phyloP scores from a whole-genome alignment of 2,888 invertebrate genomes.

The Drosophila meridionalis region DNA sequence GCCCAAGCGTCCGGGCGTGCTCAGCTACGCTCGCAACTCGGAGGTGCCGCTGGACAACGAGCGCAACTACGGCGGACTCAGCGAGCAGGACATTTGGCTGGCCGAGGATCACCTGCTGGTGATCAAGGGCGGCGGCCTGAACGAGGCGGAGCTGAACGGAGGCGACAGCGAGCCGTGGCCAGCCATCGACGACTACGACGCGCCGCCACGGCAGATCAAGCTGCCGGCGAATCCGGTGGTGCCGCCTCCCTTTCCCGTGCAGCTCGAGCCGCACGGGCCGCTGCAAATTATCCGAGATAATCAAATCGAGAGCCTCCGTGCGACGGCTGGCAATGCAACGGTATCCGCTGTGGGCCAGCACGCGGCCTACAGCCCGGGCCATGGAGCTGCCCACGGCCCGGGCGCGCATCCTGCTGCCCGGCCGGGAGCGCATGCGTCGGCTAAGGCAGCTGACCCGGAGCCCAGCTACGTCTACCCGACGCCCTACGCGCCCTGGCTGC shows the following conservation, averaged over 20 bases:
- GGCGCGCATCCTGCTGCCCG: conserved; percentile 87
- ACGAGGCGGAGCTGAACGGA: conserved; percentile 79
- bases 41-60: conserved; percentile 93
- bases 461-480: conserved; percentile 87
- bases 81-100: conserved; percentile 94
- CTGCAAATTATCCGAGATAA: conserved; percentile 94
- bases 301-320: conserved; percentile 86
- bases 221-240: conserved; percentile 92
- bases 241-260: conserved; percentile 97
- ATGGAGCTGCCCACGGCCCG: conserved; percentile 78
- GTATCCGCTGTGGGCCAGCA: conserved; percentile 87
- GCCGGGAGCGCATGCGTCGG: conserved; percentile 86
- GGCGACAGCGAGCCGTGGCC: conserved; percentile 88
- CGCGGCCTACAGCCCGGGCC: conserved; percentile 74
- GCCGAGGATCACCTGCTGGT: conserved; percentile 95
- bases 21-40: conserved; percentile 92
- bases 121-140: conserved; percentile 91
- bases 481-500: conserved; percentile 87
- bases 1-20: conserved; percentile 91
- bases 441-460: conserved; percentile 65
- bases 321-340: conserved; percentile 88
- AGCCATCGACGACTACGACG: conserved; percentile 93
- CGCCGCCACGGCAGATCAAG: conserved; percentile 93
- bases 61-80: conserved; percentile 92
- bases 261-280: conserved; percentile 93